phyloP scores from a whole-genome alignment of 2,888 invertebrate species.

The Tuta absoluta region DNA sequence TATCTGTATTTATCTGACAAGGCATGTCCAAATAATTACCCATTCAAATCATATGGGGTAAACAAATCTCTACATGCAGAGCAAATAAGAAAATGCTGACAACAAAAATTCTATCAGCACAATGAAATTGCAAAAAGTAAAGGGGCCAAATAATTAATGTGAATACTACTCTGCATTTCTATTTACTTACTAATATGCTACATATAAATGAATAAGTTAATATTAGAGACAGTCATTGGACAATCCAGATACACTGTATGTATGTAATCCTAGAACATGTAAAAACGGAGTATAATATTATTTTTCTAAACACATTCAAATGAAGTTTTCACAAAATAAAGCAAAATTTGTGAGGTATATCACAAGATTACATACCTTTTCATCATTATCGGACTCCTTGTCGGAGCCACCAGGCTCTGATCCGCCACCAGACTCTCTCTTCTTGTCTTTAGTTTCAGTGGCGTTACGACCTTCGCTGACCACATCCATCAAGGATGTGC shows the following conservation, averaged over 20 bases:
- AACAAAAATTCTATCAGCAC: conserved; percentile 18
- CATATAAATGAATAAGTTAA: conserved; percentile 36
- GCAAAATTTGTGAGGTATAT: background rate
- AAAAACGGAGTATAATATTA: conserved; percentile 6
- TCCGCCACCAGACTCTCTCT: conserved; percentile 88
- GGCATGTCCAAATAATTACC: conserved; percentile 26
- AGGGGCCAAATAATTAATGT: conserved; percentile 16
- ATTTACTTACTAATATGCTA: conserved; percentile 51
- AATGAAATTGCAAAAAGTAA: conserved; percentile 10
- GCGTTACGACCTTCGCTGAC: conserved; percentile 89
- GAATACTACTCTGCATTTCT: conserved; percentile 70
- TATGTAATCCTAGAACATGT: conserved; percentile 33
- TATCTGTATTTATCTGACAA: background rate
- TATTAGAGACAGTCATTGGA: conserved; percentile 51
- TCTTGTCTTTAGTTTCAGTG: conserved; percentile 83
- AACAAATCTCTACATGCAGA: conserved; percentile 45
- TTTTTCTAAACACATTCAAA: conserved; percentile 1
- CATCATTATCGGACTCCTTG: conserved; percentile 93
- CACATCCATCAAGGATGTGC: conserved; percentile 95
- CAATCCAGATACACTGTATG: conserved; percentile 74
- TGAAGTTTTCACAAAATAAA: conserved; percentile 13
- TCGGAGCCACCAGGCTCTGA: conserved; percentile 90
- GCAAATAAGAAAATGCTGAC: conserved; percentile 42
- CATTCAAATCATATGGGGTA: background rate
- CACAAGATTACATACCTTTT: conserved; percentile 86